These are phyloP conservation scores for Bombus turneri DNA, from an alignment of 1,140 invertebrate genomes.

Conservation along the genomic window DNA sequence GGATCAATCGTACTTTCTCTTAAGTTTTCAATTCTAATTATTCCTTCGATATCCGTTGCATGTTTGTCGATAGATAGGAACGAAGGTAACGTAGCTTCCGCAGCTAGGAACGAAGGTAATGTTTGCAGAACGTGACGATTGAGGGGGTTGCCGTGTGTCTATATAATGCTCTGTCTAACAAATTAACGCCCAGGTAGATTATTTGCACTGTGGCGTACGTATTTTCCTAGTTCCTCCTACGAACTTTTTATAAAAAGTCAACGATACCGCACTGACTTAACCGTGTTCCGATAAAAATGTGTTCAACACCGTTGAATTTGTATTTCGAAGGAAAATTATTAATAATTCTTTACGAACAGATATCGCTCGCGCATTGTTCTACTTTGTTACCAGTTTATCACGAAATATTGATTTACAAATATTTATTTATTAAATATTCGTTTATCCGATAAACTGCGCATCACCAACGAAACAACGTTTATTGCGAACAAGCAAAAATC, in stretches of 20 bases:
- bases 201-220: background rate
- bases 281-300: background rate
- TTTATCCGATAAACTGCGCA: no score
- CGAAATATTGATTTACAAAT: background rate
- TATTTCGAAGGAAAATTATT: background rate
- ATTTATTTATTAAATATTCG: no score
- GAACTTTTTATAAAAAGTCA: background rate
- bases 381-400: background rate
- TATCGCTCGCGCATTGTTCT: background rate
- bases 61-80: background rate
- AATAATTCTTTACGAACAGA: background rate
- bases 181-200: background rate
- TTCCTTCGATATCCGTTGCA: background rate
- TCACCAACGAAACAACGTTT: no score
- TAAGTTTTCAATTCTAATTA: background rate
- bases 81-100: background rate
- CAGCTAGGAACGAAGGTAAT: background rate
- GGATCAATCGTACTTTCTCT: background rate
- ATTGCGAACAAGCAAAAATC: background rate
- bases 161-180: background rate
- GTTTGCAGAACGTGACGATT: slow-evolving; percentile 1
- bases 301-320: background rate
- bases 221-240: background rate
- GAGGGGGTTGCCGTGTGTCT: background rate
- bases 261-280: background rate